Base-by-base conservation (phyloP, 2,797 vertebrate species). In the Danionella dracula region DNA sequence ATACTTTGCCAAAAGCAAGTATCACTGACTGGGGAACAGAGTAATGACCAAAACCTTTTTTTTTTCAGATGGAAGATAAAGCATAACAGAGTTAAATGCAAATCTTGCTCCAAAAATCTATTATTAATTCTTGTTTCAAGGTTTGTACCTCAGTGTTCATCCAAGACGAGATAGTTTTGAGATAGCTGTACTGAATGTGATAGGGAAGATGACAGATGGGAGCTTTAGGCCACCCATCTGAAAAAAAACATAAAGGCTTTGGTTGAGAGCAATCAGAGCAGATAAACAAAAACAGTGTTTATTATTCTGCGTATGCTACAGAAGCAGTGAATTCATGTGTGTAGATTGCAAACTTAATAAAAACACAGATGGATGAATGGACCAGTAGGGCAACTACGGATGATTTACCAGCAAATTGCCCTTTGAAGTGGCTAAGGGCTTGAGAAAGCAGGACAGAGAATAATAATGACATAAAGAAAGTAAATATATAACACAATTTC, bases 251-350 rank as follows among this genome's bases (percentile, higher is more conserved):
- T 19, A 59, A 59, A 68, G 31, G 74, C 50, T 62, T 68, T 27
- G 10, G 19, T 61, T 70, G 62, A 55, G 37, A 46, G 50, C 13
- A 60, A 56, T 57, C 68, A 58, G 73, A 66, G 66, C 32, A 9
- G 16, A 9, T 29, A 35, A 53, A 23, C 62, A 71, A 73, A 66
- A 34, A 61, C 32, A 29, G 23, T 60, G 66, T 61, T 70, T 73
- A 70, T 68, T 70, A 57, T 70, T 70, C 38, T 12, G 15, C 46
- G n/a, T 42, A 42, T 60, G 56, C 41, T 38, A 61, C 23, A 40
- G 17, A 61, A 32, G 46, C 45, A 42, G 48, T 41, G n/a, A 21
- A 23, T 29, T 41, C 34, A 48, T 48, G 53, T 48, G 53, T 48
- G 63, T 57, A 16, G 5, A 38, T 41, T 46, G 38, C 37, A 8